These are phyloP conservation scores for Ifrita kowaldi DNA, from an alignment of 2,113 vertebrate genomes.

Conservation along the genomic window DNA sequence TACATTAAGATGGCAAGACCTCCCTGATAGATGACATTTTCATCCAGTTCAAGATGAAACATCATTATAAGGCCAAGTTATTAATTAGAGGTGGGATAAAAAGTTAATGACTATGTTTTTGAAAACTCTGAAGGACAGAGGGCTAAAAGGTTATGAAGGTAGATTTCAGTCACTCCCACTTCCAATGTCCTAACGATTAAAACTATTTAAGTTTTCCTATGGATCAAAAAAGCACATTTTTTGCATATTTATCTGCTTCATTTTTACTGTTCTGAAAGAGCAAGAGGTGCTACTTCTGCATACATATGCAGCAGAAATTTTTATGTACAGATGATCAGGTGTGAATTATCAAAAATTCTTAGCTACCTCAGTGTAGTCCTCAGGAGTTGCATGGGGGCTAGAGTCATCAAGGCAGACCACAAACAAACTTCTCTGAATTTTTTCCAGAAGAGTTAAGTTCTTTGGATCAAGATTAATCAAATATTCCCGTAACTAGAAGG, in stretches of 20 bases:
- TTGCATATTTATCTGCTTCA: not conserved
- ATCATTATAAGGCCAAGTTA: not conserved
- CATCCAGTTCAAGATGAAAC: not conserved
- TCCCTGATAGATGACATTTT: not conserved
- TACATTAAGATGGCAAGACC: not conserved
- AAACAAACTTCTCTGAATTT: slow-evolving; percentile 88
- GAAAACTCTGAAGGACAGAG: not conserved
- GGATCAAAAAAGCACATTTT: not conserved
- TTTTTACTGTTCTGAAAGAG: not conserved
- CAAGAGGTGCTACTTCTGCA: not conserved
- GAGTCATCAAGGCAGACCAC: slow-evolving; percentile 81
- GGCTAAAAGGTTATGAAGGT: not conserved
- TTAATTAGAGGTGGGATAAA: not conserved
- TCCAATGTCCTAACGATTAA: not conserved
- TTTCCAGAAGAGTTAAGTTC: slow-evolving; percentile 85
- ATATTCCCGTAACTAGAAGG: slow-evolving; percentile 83
- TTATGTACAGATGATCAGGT: not conserved
- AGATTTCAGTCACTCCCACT: not conserved
- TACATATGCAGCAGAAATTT: not conserved
- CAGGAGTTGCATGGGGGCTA: slow-evolving; percentile 80
- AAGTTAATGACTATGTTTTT: not conserved
- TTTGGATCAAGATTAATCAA: slow-evolving; percentile 86
- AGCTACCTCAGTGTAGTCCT: slow-evolving; percentile 86
- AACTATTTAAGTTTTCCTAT: not conserved
- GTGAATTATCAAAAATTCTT: not conserved